Percentiles rank a stretch among this genome's conserved stretches.
Conservation (phyloP, 2,888 invertebrate genomes). For the Asteroscopus sphinx region DNA sequence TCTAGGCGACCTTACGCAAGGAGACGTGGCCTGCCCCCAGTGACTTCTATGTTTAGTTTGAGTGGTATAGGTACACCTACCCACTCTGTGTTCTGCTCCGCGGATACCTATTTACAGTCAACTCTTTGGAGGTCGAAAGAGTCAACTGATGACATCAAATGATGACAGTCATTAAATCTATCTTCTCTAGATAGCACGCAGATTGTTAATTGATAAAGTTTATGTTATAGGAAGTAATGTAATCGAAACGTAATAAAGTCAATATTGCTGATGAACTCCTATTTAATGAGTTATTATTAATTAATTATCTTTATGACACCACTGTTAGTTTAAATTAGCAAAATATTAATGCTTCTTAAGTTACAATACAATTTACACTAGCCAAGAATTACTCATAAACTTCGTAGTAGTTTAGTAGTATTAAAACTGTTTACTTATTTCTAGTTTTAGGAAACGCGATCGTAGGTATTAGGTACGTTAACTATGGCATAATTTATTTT, state of each 20-base stretch:
- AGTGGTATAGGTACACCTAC: no score
- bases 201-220: slow-evolving; percentile 39
- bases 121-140: slow-evolving; percentile 39
- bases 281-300: neutral
- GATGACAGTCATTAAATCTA: slow-evolving; percentile 42
- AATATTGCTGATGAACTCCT: no score
- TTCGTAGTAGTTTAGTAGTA: no score
- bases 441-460: no score
- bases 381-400: no score
- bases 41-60: slow-evolving; percentile 41
- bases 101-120: slow-evolving; percentile 17
- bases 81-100: slow-evolving; percentile 20
- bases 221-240: slow-evolving; percentile 36
- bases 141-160: slow-evolving; percentile 51
- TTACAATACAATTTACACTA: no score
- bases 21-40: slow-evolving; percentile 57
- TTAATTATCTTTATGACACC: neutral
- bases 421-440: no score
- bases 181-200: slow-evolving; percentile 37
- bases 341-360: no score
- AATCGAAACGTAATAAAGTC: slow-evolving; percentile 7
- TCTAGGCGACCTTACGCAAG: slow-evolving; percentile 79
- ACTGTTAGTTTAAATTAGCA: no score
- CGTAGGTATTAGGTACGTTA: no score
- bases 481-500: no score